Conservation (phyloP, 2,797 vertebrate genomes). For the Sciurus carolinensis region DNA sequence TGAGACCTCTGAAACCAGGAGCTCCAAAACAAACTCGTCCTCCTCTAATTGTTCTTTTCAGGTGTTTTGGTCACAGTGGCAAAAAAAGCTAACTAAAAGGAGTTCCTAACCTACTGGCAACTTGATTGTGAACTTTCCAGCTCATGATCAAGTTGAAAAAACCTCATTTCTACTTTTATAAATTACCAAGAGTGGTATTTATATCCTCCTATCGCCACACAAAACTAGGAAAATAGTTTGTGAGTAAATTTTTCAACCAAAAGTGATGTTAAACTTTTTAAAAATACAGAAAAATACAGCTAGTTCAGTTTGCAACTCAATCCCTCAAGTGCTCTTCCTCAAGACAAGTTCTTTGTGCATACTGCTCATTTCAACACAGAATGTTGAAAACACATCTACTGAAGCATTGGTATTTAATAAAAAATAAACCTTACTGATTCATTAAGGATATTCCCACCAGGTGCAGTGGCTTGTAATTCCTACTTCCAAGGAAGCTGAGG, state of each 20-base stretch:
- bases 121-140: not conserved
- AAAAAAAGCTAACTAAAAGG: too few species aligned
- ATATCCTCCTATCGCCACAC: too few species aligned
- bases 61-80: too few species aligned
- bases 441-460: not conserved
- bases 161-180: not conserved
- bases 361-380: not conserved
- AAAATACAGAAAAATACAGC: not conserved
- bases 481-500: too few species aligned
- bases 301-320: not conserved
- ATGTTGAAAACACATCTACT: not conserved
- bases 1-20: too few species aligned
- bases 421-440: not conserved
- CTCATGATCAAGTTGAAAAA: not conserved
- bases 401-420: not conserved
- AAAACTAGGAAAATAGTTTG: not conserved
- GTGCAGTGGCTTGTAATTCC: too few species aligned
- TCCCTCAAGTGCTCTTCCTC: not conserved
- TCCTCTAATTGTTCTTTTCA: too few species aligned
- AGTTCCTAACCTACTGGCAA: not conserved
- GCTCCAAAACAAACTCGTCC: too few species aligned
- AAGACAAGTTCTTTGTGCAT: not conserved
- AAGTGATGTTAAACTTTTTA: not conserved
- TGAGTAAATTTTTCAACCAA: not conserved
- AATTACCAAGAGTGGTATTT: not conserved